Evolutionary conservation across 2,888 invertebrate genomes (phyloP).

Genomic region (Antheraea yamamai): DNA sequence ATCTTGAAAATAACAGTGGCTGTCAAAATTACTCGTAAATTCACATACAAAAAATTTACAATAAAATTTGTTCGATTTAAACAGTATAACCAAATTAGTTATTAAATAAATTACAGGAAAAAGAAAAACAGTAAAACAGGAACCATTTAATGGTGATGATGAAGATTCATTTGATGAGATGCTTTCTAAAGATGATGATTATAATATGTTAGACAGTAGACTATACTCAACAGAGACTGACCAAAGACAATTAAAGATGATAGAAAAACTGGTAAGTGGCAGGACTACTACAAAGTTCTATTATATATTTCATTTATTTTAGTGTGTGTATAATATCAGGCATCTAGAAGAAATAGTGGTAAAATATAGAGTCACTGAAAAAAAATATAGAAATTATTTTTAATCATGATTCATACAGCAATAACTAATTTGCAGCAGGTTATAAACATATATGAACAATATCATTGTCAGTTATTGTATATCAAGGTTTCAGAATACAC

Average conservation of each 20-base stretch:
- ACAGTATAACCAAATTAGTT: neutral
- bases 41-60: neutral
- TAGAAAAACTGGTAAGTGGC: conserved; percentile 63
- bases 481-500: too few relatives aligned
- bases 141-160: conserved; percentile 55
- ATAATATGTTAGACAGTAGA: conserved; percentile 38
- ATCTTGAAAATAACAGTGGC: neutral
- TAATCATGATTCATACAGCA: too few relatives aligned
- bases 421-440: too few relatives aligned
- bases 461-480: too few relatives aligned
- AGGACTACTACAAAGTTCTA: neutral
- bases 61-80: neutral
- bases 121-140: conserved; percentile 54
- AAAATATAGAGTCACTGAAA: too few relatives aligned
- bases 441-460: too few relatives aligned
- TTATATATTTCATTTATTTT: too few relatives aligned
- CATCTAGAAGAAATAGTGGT: too few relatives aligned
- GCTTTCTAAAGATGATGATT: conserved; percentile 46
- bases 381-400: too few relatives aligned
- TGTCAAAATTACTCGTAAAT: neutral
- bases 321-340: too few relatives aligned
- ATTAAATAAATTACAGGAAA: conserved; percentile 44
- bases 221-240: conserved; percentile 49
- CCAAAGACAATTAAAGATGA: conserved; percentile 56
- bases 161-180: conserved; percentile 46